phyloP scores from a whole-genome alignment of 2,888 invertebrate genomes.

The Oscheius sp. region DNA sequence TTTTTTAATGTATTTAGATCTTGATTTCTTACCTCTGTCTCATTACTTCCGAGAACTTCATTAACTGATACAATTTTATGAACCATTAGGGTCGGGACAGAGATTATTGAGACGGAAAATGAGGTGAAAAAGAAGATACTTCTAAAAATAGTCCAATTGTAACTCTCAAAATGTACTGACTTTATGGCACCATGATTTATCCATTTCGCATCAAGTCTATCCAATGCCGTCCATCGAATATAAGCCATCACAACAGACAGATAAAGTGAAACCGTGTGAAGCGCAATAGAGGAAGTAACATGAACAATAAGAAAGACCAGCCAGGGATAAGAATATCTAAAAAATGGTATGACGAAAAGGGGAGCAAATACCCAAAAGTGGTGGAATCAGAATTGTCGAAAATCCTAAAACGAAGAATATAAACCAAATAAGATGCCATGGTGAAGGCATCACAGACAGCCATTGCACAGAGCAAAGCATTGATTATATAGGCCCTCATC shows the following conservation, averaged over 20 bases:
- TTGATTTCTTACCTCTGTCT: conserved; percentile 23
- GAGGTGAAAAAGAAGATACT: conserved; percentile 62
- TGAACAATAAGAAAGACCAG: conserved; percentile 57
- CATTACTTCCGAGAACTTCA: conserved; percentile 37
- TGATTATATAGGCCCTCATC: conserved; percentile 54
- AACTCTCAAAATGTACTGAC: conserved; percentile 21
- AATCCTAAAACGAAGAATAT: conserved; percentile 62
- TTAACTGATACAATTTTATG: conserved; percentile 62
- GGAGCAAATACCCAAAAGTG: conserved; percentile 31
- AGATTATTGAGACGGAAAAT: conserved; percentile 57
- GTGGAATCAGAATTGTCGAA: conserved; percentile 39
- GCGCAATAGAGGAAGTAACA: conserved; percentile 58
- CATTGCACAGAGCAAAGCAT: conserved; percentile 56
- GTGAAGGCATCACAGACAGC: conserved; percentile 67
- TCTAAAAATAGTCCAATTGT: conserved; percentile 41
- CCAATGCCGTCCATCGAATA: conserved; percentile 60
- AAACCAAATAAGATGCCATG: conserved; percentile 66
- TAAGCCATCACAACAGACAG: conserved; percentile 66
- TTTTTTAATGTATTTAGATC: neutral
- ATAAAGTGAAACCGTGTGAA: conserved; percentile 67
- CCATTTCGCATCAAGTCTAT: conserved; percentile 58
- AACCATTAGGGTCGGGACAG: conserved; percentile 67
- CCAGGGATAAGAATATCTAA: conserved; percentile 54
- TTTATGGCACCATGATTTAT: conserved; percentile 54
- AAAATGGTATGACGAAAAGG: neutral